Percentiles rank a stretch among this genome's conserved stretches.
Conservation (phyloP, 2,888 invertebrate species). For the Ophion ventricosus region DNA sequence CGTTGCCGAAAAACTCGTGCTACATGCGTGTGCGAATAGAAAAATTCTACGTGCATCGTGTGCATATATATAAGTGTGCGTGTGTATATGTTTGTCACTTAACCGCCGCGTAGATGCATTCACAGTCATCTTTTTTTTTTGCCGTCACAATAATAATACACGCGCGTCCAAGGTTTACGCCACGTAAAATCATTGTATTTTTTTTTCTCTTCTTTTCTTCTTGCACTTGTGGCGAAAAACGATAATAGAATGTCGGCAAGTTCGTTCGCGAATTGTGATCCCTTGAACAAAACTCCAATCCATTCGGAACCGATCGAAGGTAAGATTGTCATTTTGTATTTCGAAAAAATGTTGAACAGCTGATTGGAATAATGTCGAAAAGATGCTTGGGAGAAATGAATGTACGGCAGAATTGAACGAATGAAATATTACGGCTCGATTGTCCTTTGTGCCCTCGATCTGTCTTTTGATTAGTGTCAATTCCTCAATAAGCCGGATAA, state of each 20-base stretch:
- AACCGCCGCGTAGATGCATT: constrained; percentile 29
- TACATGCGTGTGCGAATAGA: constrained; percentile 21
- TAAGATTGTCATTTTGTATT: constrained; percentile 63
- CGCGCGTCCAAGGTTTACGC: constrained; percentile 3
- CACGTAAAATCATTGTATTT: constrained; percentile 13
- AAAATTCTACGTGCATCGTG: background rate
- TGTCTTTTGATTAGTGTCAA: constrained; percentile 37
- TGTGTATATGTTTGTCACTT: constrained; percentile 6
- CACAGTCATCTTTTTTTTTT: constrained; percentile 9
- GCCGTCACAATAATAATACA: constrained; percentile 1
- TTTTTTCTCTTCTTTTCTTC: constrained; percentile 1
- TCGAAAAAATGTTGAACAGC: constrained; percentile 39
- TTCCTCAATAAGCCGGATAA: constrained; percentile 37
- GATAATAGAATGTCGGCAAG: constrained; percentile 73
- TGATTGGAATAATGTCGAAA: constrained; percentile 41
- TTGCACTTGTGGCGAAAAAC: constrained; percentile 8
- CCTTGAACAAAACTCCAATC: constrained; percentile 78
- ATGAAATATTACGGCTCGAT: background rate
- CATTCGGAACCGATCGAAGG: constrained; percentile 76
- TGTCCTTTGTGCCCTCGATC: background rate
- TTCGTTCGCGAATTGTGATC: constrained; percentile 75
- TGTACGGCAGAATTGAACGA: background rate
- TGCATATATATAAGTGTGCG: background rate
- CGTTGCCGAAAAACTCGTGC: constrained; percentile 37
- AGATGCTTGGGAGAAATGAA: background rate